These are phyloP conservation scores for Gasteruption jaculator DNA, from an alignment of 2,888 invertebrate species.

Conservation along the genomic window DNA sequence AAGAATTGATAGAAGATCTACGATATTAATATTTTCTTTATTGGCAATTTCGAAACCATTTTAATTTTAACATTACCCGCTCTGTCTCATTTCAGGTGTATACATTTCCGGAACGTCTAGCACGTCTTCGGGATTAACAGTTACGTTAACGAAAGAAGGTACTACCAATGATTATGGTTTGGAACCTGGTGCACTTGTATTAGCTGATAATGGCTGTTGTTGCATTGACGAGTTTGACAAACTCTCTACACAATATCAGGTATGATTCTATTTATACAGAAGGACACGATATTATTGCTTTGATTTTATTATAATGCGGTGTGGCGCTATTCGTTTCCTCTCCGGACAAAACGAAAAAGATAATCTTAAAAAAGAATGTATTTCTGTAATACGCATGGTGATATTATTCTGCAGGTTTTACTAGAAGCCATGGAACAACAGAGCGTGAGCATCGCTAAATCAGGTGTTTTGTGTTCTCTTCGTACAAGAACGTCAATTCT, in stretches of 20 bases:
- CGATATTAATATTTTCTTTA: no score
- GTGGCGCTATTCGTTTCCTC: no score
- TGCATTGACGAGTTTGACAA: slow-evolving; percentile 97
- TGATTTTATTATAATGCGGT: slow-evolving; percentile 6
- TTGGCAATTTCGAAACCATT: background rate
- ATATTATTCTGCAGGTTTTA: slow-evolving; percentile 60
- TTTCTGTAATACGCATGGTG: slow-evolving; percentile 14
- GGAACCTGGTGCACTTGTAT: slow-evolving; percentile 83
- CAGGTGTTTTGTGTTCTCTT: slow-evolving; percentile 78
- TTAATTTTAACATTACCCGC: background rate
- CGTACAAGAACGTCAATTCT: slow-evolving; percentile 81
- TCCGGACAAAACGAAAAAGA: no score
- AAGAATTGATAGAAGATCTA: no score
- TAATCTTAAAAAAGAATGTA: no score
- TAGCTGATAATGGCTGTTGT: slow-evolving; percentile 85
- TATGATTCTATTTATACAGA: slow-evolving; percentile 31
- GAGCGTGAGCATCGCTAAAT: slow-evolving; percentile 84
- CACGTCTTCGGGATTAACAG: slow-evolving; percentile 74
- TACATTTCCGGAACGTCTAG: slow-evolving; percentile 89
- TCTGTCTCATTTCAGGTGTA: slow-evolving; percentile 56
- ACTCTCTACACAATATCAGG: slow-evolving; percentile 72
- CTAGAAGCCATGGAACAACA: slow-evolving; percentile 95
- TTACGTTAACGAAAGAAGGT: slow-evolving; percentile 70
- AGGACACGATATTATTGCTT: no score
- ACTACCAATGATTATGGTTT: slow-evolving; percentile 71